Conservation (phyloP, 2,797 vertebrate species). For the Zalophus californianus region DNA sequence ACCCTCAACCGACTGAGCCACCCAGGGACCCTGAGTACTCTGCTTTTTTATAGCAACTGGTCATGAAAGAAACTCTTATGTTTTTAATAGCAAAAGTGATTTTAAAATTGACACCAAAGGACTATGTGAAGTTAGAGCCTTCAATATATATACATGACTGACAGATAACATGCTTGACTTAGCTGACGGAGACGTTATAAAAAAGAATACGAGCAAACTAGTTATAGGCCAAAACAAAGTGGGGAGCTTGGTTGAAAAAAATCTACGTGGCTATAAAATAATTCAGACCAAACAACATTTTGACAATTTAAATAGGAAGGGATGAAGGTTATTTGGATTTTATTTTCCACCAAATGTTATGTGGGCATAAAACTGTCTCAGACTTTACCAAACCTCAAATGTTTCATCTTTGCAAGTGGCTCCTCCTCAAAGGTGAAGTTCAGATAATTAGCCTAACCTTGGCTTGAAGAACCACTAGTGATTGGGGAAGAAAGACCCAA, state of each 20-base stretch:
- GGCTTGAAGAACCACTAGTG: background rate
- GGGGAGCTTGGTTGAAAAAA: background rate
- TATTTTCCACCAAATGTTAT: conserved; percentile 55
- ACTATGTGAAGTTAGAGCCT: background rate
- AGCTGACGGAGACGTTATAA: background rate
- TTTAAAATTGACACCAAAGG: background rate
- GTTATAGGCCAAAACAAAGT: background rate
- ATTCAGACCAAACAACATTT: conserved; percentile 51
- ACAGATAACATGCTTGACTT: conserved; percentile 18
- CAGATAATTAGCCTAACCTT: conserved; percentile 15
- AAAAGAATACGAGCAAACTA: background rate
- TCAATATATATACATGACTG: background rate
- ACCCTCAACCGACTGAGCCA: background rate
- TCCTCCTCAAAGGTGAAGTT: conserved; percentile 48
- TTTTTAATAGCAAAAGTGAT: conserved; percentile 25
- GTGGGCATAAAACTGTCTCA: background rate
- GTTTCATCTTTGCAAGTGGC: conserved; percentile 33
- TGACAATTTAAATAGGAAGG: conserved; percentile 43
- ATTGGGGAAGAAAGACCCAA: background rate
- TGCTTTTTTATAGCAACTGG: background rate
- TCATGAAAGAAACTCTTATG: conserved; percentile 13
- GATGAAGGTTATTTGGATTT: conserved; percentile 21
- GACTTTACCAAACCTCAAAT: conserved; percentile 23
- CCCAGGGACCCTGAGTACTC: background rate
- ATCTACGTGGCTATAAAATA: background rate